A percentile compares a stretch with the other conserved stretches of the same genome.
These are phyloP conservation scores for Engraulis encrasicolus DNA, from an alignment of 2,113 vertebrate species.

Conservation along the genomic window DNA sequence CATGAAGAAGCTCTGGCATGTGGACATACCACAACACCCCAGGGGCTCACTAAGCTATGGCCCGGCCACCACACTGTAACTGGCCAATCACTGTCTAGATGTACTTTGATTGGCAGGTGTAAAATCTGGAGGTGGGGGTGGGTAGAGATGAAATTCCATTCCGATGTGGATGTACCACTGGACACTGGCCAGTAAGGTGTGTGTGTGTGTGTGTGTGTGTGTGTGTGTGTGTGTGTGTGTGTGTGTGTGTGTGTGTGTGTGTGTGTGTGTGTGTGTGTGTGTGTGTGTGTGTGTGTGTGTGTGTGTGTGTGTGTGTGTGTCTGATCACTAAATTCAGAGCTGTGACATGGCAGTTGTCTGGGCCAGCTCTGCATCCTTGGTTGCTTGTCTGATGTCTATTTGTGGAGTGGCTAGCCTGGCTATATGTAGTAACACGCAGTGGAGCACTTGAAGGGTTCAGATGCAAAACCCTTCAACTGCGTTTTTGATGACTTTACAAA, in stretches of 20 bases:
- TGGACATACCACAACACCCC: slow-evolving; percentile 29
- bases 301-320: background rate
- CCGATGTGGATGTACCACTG: background rate
- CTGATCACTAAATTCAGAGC: background rate
- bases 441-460: too few species aligned
- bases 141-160: background rate
- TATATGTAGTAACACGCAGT: too few species aligned
- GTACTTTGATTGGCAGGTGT: background rate
- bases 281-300: slow-evolving; percentile 2
- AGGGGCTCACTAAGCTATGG: background rate
- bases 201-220: slow-evolving; percentile 28
- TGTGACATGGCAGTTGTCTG: slow-evolving; percentile 2
- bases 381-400: background rate
- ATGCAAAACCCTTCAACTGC: too few species aligned
- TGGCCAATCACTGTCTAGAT: background rate
- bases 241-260: slow-evolving; percentile 2
- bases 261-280: background rate
- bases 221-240: background rate
- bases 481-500: too few species aligned
- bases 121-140: background rate
- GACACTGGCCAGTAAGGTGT: background rate
- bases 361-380: background rate
- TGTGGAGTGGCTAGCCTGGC: background rate
- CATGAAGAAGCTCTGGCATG: slow-evolving; percentile 43
- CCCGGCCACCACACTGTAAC: background rate